Conservation (phyloP, 2,797 vertebrate species). For the Danio choprae region DNA sequence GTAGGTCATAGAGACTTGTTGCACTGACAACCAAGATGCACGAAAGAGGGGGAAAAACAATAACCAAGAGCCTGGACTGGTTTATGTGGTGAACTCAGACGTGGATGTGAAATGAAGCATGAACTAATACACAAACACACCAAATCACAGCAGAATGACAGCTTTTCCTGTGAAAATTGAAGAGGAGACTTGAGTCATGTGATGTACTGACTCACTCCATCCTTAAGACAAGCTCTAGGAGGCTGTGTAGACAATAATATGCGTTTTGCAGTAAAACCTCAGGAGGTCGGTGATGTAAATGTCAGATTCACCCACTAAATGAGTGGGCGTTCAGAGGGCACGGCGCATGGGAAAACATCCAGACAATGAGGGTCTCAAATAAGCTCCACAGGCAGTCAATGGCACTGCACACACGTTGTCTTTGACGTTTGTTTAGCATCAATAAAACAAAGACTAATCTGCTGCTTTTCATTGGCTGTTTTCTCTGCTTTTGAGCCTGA, state of each 20-base stretch:
- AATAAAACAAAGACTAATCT: background rate
- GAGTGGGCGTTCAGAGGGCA: slow-evolving; percentile 21
- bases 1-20: background rate
- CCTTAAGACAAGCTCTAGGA: slow-evolving; percentile 9
- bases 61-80: background rate
- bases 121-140: background rate
- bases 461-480: background rate
- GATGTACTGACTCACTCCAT: background rate
- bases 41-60: background rate
- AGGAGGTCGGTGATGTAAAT: slow-evolving; percentile 33
- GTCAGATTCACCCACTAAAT: slow-evolving; percentile 15
- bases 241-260: background rate
- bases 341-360: background rate
- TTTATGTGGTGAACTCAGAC: slow-evolving; percentile 19
- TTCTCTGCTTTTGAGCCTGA: background rate
- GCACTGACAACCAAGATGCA: background rate
- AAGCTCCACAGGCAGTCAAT: slow-evolving; percentile 7
- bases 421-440: background rate
- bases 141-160: slow-evolving; percentile 1
- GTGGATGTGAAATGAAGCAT: background rate
- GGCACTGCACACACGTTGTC: background rate
- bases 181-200: background rate
- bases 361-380: background rate
- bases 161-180: slow-evolving; percentile 3
- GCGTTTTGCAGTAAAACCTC: background rate